These are phyloP conservation scores for Eumaeus atala DNA, from an alignment of 1,140 invertebrate genomes.

Conservation along the genomic window DNA sequence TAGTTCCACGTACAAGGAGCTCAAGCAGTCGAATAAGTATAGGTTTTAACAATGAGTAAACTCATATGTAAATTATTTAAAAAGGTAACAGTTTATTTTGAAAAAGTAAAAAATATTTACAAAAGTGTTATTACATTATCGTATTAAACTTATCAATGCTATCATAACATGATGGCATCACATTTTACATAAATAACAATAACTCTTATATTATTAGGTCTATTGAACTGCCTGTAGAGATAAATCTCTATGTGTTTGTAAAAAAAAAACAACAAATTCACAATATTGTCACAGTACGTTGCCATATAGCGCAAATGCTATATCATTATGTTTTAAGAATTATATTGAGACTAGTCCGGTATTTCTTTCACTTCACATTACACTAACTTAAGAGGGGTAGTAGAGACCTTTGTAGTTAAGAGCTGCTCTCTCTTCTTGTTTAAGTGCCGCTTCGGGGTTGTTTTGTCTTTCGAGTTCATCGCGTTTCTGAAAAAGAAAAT, in stretches of 20 bases:
- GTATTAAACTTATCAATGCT: conserved; percentile 6
- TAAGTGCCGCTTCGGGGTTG: conserved; percentile 73
- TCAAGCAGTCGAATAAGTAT: too few relatives aligned
- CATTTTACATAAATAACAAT: conserved; percentile 8
- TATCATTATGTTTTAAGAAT: conserved; percentile 2
- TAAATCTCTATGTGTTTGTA: background rate
- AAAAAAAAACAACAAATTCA: conserved; percentile 5
- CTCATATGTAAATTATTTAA: background rate
- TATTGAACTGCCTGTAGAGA: background rate
- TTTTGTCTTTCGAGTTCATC: conserved; percentile 69
- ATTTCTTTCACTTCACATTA: conserved; percentile 18
- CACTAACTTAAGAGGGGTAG: conserved; percentile 57
- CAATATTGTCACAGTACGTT: background rate
- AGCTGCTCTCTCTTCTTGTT: conserved; percentile 69
- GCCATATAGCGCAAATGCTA: background rate
- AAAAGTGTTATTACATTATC: conserved; percentile 4
- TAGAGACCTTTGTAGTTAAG: conserved; percentile 76
- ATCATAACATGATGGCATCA: background rate
- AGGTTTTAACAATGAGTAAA: too few relatives aligned
- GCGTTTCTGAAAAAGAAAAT: conserved; percentile 58
- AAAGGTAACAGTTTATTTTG: conserved; percentile 8
- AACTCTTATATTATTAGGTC: background rate
- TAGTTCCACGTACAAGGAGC: too few relatives aligned
- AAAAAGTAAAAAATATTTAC: conserved; percentile 11
- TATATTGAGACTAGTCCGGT: conserved; percentile 8